These are phyloP conservation scores for Hermodice carunculata DNA, from an alignment of 2,888 invertebrate genomes.

Conservation along the genomic window DNA sequence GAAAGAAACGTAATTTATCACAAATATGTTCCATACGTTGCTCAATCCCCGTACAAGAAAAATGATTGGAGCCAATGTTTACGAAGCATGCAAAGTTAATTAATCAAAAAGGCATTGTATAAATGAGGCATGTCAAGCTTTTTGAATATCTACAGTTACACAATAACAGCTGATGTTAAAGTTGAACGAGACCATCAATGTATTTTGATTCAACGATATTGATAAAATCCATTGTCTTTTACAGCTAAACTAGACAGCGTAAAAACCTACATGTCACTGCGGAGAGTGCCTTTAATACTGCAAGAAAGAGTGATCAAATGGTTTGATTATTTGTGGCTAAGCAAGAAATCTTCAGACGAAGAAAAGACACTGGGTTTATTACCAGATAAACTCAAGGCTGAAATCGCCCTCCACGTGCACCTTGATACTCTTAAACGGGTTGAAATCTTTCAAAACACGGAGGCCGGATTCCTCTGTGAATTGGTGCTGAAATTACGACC, in stretches of 20 bases:
- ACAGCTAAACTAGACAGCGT: constrained; percentile 97
- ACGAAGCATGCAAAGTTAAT: too few relatives aligned
- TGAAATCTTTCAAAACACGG: constrained; percentile 99
- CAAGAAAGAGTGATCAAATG: constrained; percentile 99
- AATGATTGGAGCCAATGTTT: too few relatives aligned
- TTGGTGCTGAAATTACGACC: constrained; percentile 93
- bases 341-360: constrained; percentile 98
- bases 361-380: constrained; percentile 75
- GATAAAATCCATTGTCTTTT: too few relatives aligned
- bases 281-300: constrained; percentile 92
- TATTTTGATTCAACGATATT: too few relatives aligned
- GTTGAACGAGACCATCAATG: too few relatives aligned
- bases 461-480: constrained; percentile 98
- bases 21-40: too few relatives aligned
- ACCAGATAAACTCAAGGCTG: constrained; percentile 79
- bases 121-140: too few relatives aligned
- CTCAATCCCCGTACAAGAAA: too few relatives aligned
- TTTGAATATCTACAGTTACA: too few relatives aligned
- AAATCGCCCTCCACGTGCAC: constrained; percentile 99
- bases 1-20: too few relatives aligned
- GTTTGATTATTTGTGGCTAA: constrained; percentile 99
- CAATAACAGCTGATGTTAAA: too few relatives aligned
- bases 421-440: constrained; percentile 93
- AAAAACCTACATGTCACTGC: constrained; percentile 98
- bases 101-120: too few relatives aligned